A percentile compares a stretch with the other conserved stretches of the same genome.
These are phyloP conservation scores for Ligdia adustata DNA, from an alignment of 2,888 invertebrate genomes.

Conservation along the genomic window DNA sequence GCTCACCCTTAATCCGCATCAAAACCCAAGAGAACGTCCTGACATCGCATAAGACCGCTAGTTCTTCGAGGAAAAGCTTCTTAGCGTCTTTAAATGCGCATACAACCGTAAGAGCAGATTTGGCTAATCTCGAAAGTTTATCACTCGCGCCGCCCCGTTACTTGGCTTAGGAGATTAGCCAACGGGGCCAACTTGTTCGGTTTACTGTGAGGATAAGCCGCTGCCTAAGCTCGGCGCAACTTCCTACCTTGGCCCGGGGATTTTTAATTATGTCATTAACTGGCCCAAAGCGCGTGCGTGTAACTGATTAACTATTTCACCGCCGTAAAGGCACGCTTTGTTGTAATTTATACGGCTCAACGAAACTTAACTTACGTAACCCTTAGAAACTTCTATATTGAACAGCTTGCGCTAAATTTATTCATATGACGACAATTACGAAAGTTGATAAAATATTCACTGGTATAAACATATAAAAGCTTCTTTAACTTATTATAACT, in stretches of 20 bases:
- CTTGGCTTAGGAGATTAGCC: slow-evolving; percentile 77
- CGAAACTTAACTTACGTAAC: slow-evolving; percentile 47
- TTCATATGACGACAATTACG: not conserved
- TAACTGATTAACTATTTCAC: slow-evolving; percentile 71
- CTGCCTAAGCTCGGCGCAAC: slow-evolving; percentile 38
- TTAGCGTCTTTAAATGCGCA: slow-evolving; percentile 19
- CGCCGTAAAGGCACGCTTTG: slow-evolving; percentile 61
- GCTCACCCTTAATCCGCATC: not conserved
- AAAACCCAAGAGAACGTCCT: not conserved
- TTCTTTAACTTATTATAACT: slow-evolving; percentile 27
- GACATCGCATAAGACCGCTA: not conserved
- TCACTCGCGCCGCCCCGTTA: slow-evolving; percentile 62
- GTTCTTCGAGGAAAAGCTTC: slow-evolving; percentile 8
- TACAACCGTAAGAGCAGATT: slow-evolving; percentile 10
- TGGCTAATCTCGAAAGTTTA: slow-evolving; percentile 53
- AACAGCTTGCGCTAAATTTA: slow-evolving; percentile 15
- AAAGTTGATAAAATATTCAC: slow-evolving; percentile 18
- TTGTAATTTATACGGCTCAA: slow-evolving; percentile 64
- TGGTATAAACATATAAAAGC: slow-evolving; percentile 24
- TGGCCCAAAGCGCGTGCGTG: slow-evolving; percentile 67
- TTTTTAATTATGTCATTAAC: slow-evolving; percentile 78
- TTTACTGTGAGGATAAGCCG: slow-evolving; percentile 71
- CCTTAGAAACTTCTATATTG: slow-evolving; percentile 39
- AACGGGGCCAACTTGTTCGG: slow-evolving; percentile 72
- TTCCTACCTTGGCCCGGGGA: slow-evolving; percentile 60